phyloP scores from a whole-genome alignment of 2,888 invertebrate species.

The Oscheius sp. region DNA sequence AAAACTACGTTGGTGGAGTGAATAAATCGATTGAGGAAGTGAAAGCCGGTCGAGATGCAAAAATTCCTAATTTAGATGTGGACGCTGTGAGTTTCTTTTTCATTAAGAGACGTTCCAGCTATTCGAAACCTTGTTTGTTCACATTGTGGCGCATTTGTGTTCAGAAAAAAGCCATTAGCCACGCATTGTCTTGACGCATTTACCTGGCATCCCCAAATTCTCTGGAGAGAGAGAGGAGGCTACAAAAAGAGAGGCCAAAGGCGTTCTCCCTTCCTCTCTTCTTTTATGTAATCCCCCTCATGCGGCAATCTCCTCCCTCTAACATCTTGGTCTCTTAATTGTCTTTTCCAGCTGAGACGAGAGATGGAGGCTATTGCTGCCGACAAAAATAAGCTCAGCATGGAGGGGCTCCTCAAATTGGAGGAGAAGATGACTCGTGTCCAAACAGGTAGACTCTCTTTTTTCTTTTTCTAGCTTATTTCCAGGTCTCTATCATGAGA shows the following conservation, averaged over 20 bases:
- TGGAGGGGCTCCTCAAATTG: conserved; percentile 68
- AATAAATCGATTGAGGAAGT: conserved; percentile 66
- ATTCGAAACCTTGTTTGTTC: too few relatives aligned
- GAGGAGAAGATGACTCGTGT: conserved; percentile 69
- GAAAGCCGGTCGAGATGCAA: conserved; percentile 58
- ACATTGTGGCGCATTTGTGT: too few relatives aligned
- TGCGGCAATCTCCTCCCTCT: background rate
- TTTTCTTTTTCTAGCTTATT: background rate
- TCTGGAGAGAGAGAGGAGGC: too few relatives aligned
- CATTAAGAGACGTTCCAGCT: too few relatives aligned
- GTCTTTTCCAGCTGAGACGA: conserved; percentile 58
- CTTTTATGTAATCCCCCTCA: conserved; percentile 13
- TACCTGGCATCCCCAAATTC: too few relatives aligned
- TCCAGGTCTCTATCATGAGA: conserved; percentile 47
- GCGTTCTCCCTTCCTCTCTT: too few relatives aligned
- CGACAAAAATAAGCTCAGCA: conserved; percentile 69
- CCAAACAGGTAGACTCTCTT: conserved; percentile 50
- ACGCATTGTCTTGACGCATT: too few relatives aligned
- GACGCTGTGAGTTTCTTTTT: conserved; percentile 61
- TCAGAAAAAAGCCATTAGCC: too few relatives aligned
- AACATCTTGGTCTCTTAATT: background rate
- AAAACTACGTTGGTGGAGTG: conserved; percentile 56
- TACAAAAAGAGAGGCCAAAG: too few relatives aligned
- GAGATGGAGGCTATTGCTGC: conserved; percentile 69
- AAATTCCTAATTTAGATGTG: conserved; percentile 62